Percentiles rank a stretch among this genome's conserved stretches.
These are phyloP conservation scores for Drosophila mayaguana DNA, from an alignment of 2,888 invertebrate genomes.

Conservation along the genomic window DNA sequence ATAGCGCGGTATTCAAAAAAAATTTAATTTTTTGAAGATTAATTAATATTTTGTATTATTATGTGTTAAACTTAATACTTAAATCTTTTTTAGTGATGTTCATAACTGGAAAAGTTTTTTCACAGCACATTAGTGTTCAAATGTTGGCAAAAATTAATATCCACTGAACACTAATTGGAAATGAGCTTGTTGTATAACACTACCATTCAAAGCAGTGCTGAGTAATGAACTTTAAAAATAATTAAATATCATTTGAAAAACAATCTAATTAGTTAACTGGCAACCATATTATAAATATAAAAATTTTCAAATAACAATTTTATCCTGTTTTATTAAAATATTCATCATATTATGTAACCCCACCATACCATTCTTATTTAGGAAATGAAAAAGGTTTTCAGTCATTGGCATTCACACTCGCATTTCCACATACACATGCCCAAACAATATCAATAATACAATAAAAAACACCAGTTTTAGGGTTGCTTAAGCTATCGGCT, in stretches of 20 bases:
- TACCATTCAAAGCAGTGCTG: conserved; percentile 9
- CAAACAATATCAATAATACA: conserved; percentile 9
- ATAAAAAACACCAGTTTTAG: conserved; percentile 40
- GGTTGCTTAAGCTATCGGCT: conserved; percentile 50
- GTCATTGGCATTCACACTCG: conserved; percentile 25
- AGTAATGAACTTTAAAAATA: background rate
- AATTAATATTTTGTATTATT: background rate
- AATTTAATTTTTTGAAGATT: conserved; percentile 6
- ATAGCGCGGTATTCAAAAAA: conserved; percentile 12
- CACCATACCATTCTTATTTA: background rate
- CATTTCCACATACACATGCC: conserved; percentile 5
- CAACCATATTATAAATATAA: background rate
- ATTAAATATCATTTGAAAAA: conserved; percentile 5
- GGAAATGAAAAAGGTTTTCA: conserved; percentile 2
- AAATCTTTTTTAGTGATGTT: too few species aligned
- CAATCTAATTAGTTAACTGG: conserved; percentile 1
- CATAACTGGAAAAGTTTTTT: too few species aligned
- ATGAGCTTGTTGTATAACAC: background rate
- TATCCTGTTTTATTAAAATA: background rate
- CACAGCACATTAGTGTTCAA: rapidly evolving
- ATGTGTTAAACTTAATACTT: rapidly evolving
- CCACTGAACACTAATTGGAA: too few species aligned
- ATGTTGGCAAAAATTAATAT: background rate
- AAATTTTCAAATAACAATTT: background rate
- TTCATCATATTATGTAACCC: conserved; percentile 8